These are phyloP conservation scores for Nemopilema nomurai DNA, from an alignment of 30 jellyfish, hydroid and myxozoan species.

Conservation along the genomic window DNA sequence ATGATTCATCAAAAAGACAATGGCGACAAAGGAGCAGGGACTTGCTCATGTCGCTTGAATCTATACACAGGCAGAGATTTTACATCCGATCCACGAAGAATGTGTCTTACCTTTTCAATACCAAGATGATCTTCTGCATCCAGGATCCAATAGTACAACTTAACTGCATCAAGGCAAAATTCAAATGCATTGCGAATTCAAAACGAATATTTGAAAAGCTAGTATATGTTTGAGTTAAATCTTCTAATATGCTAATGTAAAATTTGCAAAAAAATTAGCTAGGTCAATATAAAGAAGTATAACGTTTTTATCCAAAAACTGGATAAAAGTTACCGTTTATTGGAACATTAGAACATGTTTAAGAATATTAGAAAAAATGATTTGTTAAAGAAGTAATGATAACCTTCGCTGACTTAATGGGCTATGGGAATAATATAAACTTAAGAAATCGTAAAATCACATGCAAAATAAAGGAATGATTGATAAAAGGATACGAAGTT, in stretches of 20 bases:
- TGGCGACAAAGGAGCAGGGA: background rate
- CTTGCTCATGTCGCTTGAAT: background rate
- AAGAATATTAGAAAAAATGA: too few species aligned
- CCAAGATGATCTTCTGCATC: slow-evolving; percentile 74
- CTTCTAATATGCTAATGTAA: too few species aligned
- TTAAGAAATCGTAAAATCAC: background rate
- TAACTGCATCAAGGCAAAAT: background rate
- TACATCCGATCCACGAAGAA: background rate
- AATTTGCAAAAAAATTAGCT: too few species aligned
- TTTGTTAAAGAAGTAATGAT: too few species aligned
- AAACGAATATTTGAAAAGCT: too few species aligned
- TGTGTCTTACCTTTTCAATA: slow-evolving; percentile 49
- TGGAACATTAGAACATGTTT: too few species aligned
- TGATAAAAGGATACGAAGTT: slow-evolving; percentile 47
- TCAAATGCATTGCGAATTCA: background rate
- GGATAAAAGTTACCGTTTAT: too few species aligned
- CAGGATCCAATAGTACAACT: slow-evolving; percentile 84
- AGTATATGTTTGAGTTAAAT: too few species aligned
- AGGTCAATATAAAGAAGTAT: too few species aligned
- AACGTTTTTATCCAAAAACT: too few species aligned
- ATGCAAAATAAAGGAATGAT: background rate
- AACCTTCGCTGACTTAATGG: too few species aligned
- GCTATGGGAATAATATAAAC: background rate
- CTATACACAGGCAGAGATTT: background rate
- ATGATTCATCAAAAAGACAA: background rate